Conservation (phyloP, 2,888 invertebrate genomes). For the Agonopterix arenella region DNA sequence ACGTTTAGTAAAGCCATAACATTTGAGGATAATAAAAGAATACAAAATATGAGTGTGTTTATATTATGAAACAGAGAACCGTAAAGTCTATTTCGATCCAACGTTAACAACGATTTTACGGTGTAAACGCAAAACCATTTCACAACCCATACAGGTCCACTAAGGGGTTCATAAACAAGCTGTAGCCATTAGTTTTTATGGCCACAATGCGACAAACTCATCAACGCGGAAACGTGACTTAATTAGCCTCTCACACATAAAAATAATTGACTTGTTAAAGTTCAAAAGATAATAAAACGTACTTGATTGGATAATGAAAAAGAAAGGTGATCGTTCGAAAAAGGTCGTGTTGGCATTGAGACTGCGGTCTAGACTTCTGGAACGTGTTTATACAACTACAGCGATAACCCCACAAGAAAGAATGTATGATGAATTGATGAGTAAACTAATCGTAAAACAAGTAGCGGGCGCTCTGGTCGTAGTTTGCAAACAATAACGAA, state of each 20-base stretch:
- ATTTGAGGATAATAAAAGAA: too few relatives aligned
- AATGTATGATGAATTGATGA: constrained; percentile 1
- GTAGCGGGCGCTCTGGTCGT: neutral
- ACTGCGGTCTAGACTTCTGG: constrained; percentile 23
- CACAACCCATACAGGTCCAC: constrained; percentile 24
- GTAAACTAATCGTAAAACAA: constrained; percentile 4
- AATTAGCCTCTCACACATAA: constrained; percentile 5
- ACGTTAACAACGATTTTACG: constrained; percentile 29
- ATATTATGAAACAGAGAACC: constrained; percentile 17
- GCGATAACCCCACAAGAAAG: constrained; percentile 20
- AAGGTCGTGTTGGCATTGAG: constrained; percentile 27
- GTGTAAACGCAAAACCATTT: constrained; percentile 29
- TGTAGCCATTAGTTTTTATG: constrained; percentile 26
- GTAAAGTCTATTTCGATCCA: constrained; percentile 39
- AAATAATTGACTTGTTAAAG: constrained; percentile 8
- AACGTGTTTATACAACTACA: constrained; percentile 13
- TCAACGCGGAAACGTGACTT: constrained; percentile 1
- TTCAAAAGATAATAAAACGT: constrained; percentile 5
- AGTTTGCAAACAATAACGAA: too few relatives aligned
- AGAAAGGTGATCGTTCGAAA: constrained; percentile 26
- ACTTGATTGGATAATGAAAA: constrained; percentile 5
- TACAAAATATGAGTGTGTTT: neutral
- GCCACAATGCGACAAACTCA: constrained; percentile 5
- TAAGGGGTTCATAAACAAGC: constrained; percentile 18
- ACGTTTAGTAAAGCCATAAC: too few relatives aligned